Evolutionary conservation across 2,797 vertebrate genomes (phyloP), one percentile per base, ranked within the genome.

Genomic region (Poecilia gillii): DNA sequence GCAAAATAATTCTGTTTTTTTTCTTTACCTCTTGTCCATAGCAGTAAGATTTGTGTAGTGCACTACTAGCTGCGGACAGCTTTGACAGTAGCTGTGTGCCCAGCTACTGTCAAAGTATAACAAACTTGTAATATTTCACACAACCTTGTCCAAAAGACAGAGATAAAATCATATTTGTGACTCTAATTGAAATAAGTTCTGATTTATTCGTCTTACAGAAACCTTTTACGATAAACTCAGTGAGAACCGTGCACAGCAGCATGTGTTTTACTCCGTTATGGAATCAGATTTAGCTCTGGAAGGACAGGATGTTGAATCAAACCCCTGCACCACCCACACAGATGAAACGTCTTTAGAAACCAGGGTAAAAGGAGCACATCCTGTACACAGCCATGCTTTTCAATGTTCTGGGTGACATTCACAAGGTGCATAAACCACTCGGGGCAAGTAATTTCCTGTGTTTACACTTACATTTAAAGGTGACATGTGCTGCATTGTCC

Each of bases 381-480:
- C 59, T 74, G 68, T 71, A 49, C 5, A 49, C 57, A 47, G 55
- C 75, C 55, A 78, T 86, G 71, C 75, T 70, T 84, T 84, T 77
- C 23, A 47, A 78, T 43, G 18, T 70, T 33, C 74, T 81, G 80
- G 83, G 83, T 85, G 87, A 85, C 84, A 87, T 85, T 89, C 74
- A 79, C 55, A 73, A 77, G 70, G 81, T 85, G 84, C 71, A 74
- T 87, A 84, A 85, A 72, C 41, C 72, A 47, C 77, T 72, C 85
- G 83, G 73, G 83, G 74, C 81, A 76, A 85, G 80, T 80, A 82
- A 49, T 89, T 91, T 84, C 73, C 73, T 79, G 14, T 89, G 91
- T 87, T 85, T 88, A 57, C 72, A 85, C 83, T 68, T 89, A 86
- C 88, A 87, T 93, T 89, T 87, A 81, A 82, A 88, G 80, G 75